phyloP scores from a whole-genome alignment of 64 coral and sea anemone genomes.

The Astreopora myriophthalma region DNA sequence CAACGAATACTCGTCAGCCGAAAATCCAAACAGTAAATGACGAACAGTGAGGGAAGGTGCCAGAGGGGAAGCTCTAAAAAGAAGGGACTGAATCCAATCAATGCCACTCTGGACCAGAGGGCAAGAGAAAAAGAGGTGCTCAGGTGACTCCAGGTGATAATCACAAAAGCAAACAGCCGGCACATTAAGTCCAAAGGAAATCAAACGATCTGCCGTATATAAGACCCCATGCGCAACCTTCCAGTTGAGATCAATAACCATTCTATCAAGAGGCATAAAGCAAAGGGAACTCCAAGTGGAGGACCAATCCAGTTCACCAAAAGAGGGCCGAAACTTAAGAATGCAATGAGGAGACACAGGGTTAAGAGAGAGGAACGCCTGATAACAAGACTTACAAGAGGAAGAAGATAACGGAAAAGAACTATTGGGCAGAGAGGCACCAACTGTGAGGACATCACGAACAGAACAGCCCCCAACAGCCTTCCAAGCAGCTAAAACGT shows the following conservation, averaged over 20 bases:
- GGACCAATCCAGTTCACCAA: not conserved
- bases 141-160: not conserved
- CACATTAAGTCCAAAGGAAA: not conserved
- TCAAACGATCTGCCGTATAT: not conserved
- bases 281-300: not conserved
- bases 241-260: not conserved
- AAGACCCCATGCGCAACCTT: not conserved
- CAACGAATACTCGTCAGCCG: not conserved
- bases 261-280: not conserved
- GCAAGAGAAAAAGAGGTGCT: slow-evolving; percentile 25
- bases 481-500: too few species aligned
- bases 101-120: not conserved
- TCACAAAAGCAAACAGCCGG: slow-evolving; percentile 9
- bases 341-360: too few species aligned
- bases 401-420: too few species aligned
- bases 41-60: not conserved
- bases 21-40: slow-evolving; percentile 50
- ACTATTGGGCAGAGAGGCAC: too few species aligned
- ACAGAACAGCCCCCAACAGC: too few species aligned
- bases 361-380: too few species aligned
- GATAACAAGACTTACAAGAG: too few species aligned
- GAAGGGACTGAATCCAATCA: not conserved
- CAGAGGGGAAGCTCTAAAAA: not conserved
- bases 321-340: too few species aligned
- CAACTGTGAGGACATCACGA: too few species aligned